Base-by-base conservation (phyloP, 1,140 invertebrate genomes). In the Zaprionus kolodkinae region DNA sequence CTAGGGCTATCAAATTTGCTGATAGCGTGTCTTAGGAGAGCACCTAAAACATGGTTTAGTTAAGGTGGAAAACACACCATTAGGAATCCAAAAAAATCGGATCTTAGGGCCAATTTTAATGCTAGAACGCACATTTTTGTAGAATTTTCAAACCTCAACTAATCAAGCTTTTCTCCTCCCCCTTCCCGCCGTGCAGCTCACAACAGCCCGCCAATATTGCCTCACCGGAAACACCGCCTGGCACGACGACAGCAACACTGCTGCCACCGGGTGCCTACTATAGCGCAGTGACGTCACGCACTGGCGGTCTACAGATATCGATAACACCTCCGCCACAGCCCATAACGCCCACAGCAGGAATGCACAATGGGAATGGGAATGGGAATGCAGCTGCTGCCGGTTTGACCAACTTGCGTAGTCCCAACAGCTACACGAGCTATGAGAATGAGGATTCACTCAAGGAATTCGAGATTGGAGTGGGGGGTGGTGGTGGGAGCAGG, bases 401-500 rank as follows among this genome's bases (percentile, higher is more conserved):
- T 50, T 43, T 9, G 57, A 50, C 33, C 11, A 81, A 85, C 63
- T 45, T 92, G 75, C 87, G 85, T 27, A 92, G 91, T 38, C 91
- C 91, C 45, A 91, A 78, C 27, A 91, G 88, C 27, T 92, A 90
- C 15, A 77, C 79, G n/a, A 92, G 91, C 76, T 92, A 90, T 30
- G 91, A 92, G 10, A 92, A 92, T 63, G 91, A 92, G 69, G 91
- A 92, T 50, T 92, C 91, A 7, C 72, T 92, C 6, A 92, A 92
- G 63, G 91, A 92, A n/a, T 92, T 92, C 50, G 91, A 92, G 60
- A 27, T 91, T 21, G 21, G 21, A 21, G 21, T 21, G 21, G 21
- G 21, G 1, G 73, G 74, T 79, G 13, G 74, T 48, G n/a, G 70
- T 52, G 61, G 48, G 10, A n/a, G 43, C 68, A 4, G 78, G 3